These are phyloP conservation scores for Spisula solida DNA, from an alignment of 2,888 invertebrate genomes.

Conservation along the genomic window DNA sequence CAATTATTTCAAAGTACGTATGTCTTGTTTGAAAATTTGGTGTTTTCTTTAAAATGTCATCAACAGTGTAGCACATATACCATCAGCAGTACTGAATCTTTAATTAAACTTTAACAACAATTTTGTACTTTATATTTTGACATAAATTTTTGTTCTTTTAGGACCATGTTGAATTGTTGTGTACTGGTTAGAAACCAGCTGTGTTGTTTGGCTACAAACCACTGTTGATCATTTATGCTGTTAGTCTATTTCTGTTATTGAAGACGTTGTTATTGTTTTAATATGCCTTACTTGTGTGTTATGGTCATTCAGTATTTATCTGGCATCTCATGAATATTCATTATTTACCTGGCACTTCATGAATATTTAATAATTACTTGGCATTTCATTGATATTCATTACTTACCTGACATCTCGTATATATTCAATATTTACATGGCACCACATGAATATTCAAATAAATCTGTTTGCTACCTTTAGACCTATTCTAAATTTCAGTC, in stretches of 20 bases:
- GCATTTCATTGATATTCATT: not conserved
- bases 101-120: not conserved
- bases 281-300: not conserved
- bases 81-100: not conserved
- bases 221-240: not conserved
- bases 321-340: not conserved
- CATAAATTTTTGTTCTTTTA: no score
- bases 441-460: not conserved
- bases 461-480: no score
- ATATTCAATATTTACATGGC: not conserved
- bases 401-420: not conserved
- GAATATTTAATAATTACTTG: not conserved
- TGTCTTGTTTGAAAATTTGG: not conserved
- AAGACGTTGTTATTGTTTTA: not conserved
- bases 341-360: not conserved
- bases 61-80: not conserved
- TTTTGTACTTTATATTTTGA: no score
- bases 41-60: not conserved
- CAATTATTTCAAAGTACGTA: not conserved
- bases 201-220: not conserved
- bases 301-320: not conserved
- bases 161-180: no score
- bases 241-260: not conserved
- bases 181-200: not conserved
- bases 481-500: no score